These are phyloP conservation scores for Ariolimax columbianus DNA, from an alignment of 2,888 invertebrate species.

Conservation along the genomic window DNA sequence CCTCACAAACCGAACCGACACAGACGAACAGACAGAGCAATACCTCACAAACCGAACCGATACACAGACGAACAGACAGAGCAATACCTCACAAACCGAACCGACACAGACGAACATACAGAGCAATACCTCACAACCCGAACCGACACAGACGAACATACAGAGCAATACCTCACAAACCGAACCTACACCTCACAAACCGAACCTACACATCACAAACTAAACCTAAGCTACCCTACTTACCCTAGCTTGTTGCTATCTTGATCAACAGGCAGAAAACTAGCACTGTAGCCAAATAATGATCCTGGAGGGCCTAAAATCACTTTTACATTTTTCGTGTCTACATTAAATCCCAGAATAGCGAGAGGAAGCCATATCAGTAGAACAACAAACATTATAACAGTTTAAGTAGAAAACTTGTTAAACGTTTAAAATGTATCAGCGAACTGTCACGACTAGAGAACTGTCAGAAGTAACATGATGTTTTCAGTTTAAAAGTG, in stretches of 20 bases:
- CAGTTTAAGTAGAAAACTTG: not conserved
- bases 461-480: not conserved
- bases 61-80: no score
- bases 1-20: no score
- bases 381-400: not conserved
- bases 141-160: no score
- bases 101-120: no score
- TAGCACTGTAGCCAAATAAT: constrained; percentile 19
- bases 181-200: no score
- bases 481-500: not conserved
- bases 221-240: not conserved
- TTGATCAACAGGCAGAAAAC: not conserved
- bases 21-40: no score
- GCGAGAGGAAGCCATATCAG: not conserved
- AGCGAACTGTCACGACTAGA: not conserved
- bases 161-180: no score
- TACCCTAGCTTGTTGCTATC: not conserved
- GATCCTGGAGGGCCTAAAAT: not conserved
- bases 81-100: no score
- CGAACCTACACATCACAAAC: no score
- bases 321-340: not conserved
- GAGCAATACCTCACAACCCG: no score
- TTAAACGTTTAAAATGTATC: not conserved
- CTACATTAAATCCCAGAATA: constrained; percentile 11
- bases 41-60: no score